These are phyloP conservation scores for Rallus limicola DNA, from an alignment of 2,113 vertebrate genomes.

Conservation along the genomic window DNA sequence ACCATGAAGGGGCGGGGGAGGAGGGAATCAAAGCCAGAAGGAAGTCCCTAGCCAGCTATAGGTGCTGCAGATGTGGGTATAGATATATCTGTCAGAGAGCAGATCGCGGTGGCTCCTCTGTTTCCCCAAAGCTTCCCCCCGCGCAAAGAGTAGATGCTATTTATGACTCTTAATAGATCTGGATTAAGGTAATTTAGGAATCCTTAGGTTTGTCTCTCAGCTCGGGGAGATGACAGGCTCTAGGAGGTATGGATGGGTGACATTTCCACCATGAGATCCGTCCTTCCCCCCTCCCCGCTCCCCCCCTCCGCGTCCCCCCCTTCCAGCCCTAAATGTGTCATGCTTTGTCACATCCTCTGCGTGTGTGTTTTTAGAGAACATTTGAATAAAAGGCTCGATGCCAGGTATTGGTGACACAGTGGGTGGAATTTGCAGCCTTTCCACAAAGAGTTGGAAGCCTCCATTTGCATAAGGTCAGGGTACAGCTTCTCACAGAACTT, in stretches of 20 bases:
- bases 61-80: not conserved
- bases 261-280: constrained; percentile 70
- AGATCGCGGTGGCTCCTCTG: not conserved
- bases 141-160: not conserved
- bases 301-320: not conserved
- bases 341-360: constrained; percentile 81
- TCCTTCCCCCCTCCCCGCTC: not conserved
- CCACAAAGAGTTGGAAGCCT: constrained; percentile 90
- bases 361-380: constrained; percentile 84
- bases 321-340: constrained; percentile 77
- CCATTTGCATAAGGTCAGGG: constrained; percentile 99
- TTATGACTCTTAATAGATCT: constrained; percentile 67
- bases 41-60: not conserved
- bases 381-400: constrained; percentile 89
- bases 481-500: constrained; percentile 94
- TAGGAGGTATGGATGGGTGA: constrained; percentile 71
- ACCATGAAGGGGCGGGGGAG: not conserved
- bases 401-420: constrained; percentile 92
- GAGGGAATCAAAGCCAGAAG: not conserved
- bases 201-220: constrained; percentile 48
- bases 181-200: constrained; percentile 78
- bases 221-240: constrained; percentile 62
- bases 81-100: not conserved
- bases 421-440: constrained; percentile 85
- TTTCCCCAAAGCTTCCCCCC: not conserved